A percentile compares a stretch with the other conserved stretches of the same genome.
Conservation (phyloP, 2,888 invertebrate species). For the Pachliopta kotzebuea region DNA sequence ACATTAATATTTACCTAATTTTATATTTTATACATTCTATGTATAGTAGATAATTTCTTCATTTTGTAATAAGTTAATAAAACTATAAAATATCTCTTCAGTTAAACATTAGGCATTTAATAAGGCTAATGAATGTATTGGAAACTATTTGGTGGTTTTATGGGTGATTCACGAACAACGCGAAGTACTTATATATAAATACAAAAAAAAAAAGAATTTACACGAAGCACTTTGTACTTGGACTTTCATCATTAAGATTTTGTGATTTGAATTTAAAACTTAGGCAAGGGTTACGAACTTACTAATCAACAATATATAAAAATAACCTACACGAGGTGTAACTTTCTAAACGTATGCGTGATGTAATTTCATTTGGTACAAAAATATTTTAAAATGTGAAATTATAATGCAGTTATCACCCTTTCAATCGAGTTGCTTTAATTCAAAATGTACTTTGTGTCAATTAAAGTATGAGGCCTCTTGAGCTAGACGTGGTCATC, state of each 20-base stretch:
- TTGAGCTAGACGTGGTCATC: too few relatives aligned
- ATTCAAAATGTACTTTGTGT: constrained; percentile 33
- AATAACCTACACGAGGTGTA: constrained; percentile 13
- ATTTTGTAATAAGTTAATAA: constrained; percentile 80
- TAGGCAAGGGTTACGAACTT: constrained; percentile 9
- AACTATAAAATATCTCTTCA: constrained; percentile 79
- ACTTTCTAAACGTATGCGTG: constrained; percentile 36
- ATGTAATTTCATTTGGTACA: constrained; percentile 35
- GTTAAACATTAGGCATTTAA: constrained; percentile 75
- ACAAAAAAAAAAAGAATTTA: constrained; percentile 49
- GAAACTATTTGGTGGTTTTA: constrained; percentile 76
- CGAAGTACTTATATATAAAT: constrained; percentile 47
- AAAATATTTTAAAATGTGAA: constrained; percentile 36
- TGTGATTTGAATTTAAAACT: constrained; percentile 30
- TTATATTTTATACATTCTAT: constrained; percentile 76
- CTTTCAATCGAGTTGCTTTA: constrained; percentile 25
- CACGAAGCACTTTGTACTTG: constrained; percentile 78
- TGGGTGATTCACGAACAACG: constrained; percentile 62
- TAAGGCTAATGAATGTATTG: constrained; percentile 77
- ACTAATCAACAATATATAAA: constrained; percentile 25
- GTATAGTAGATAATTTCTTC: constrained; percentile 76
- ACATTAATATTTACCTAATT: constrained; percentile 74
- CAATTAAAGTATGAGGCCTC: constrained; percentile 4
- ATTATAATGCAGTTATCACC: constrained; percentile 33
- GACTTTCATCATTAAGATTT: constrained; percentile 47